Conservation (phyloP, 2,888 invertebrate genomes). For the Drepana falcataria region DNA sequence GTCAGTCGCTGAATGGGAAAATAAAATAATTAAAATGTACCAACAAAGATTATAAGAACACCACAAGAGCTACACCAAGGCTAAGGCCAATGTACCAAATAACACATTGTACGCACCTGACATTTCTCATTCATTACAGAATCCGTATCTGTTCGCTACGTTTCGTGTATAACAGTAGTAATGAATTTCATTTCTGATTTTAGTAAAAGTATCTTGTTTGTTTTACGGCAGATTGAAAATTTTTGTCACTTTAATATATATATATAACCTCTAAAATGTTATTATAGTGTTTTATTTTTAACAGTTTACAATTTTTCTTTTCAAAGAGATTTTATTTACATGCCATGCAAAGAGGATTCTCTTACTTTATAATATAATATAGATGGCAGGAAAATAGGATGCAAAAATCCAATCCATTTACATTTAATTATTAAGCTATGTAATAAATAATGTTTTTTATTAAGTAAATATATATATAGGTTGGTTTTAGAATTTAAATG, state of each 20-base stretch:
- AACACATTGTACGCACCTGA: conserved; percentile 38
- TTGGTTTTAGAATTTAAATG: no score
- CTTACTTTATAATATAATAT: no score
- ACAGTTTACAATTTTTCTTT: neutral
- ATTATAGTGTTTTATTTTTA: conserved; percentile 4
- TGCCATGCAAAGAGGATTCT: neutral
- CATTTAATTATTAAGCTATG: no score
- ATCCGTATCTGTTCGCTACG: conserved; percentile 22
- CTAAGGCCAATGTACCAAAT: neutral
- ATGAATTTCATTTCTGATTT: conserved; percentile 49
- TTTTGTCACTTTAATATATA: conserved; percentile 46
- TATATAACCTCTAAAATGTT: conserved; percentile 37
- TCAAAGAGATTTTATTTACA: neutral
- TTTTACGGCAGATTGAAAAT: conserved; percentile 37
- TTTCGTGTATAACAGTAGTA: conserved; percentile 28
- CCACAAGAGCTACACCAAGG: neutral
- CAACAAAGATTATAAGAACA: conserved; percentile 3
- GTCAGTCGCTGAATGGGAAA: conserved; percentile 33
- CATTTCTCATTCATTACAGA: conserved; percentile 56
- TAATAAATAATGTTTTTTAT: no score
- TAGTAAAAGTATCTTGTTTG: conserved; percentile 26
- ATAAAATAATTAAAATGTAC: conserved; percentile 8
- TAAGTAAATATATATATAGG: no score
- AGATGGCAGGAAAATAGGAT: no score
- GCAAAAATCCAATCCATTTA: no score